These are phyloP conservation scores for Gymnocephalus cernua DNA, from an alignment of 2,113 vertebrate species.

Conservation along the genomic window DNA sequence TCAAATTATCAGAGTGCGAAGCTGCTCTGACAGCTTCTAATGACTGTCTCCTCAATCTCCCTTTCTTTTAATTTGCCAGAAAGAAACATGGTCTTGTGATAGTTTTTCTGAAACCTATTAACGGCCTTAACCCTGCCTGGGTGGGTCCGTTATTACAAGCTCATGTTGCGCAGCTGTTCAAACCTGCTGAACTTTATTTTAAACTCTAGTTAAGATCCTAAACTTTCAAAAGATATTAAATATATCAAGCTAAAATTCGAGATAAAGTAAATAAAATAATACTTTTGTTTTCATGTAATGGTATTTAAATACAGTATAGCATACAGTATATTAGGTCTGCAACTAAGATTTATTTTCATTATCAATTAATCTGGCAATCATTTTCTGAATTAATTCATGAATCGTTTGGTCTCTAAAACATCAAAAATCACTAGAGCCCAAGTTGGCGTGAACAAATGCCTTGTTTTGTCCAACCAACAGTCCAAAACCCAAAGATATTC, in stretches of 20 bases:
- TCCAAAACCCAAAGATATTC: neutral
- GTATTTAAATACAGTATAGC: neutral
- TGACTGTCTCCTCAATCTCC: slow-evolving; percentile 54
- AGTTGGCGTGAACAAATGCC: neutral
- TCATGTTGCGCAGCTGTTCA: neutral
- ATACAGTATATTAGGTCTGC: neutral
- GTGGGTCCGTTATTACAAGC: neutral
- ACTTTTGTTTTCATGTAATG: neutral
- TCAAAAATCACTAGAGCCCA: neutral
- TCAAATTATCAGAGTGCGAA: slow-evolving; percentile 59
- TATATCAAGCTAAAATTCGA: neutral
- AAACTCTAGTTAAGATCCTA: neutral
- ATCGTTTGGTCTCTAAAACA: neutral
- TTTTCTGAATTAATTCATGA: too few relatives aligned
- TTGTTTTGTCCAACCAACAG: neutral
- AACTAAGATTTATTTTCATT: too few relatives aligned
- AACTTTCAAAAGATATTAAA: neutral
- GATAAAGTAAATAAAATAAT: neutral
- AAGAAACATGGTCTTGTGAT: slow-evolving; percentile 6
- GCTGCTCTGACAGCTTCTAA: slow-evolving; percentile 39
- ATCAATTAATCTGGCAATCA: too few relatives aligned
- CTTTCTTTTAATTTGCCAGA: slow-evolving; percentile 27
- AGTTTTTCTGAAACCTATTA: slow-evolving; percentile 1
- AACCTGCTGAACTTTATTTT: neutral
- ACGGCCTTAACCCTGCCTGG: neutral